Base-by-base conservation (phyloP, 2,888 invertebrate species). In the Xiphydria camelus region DNA sequence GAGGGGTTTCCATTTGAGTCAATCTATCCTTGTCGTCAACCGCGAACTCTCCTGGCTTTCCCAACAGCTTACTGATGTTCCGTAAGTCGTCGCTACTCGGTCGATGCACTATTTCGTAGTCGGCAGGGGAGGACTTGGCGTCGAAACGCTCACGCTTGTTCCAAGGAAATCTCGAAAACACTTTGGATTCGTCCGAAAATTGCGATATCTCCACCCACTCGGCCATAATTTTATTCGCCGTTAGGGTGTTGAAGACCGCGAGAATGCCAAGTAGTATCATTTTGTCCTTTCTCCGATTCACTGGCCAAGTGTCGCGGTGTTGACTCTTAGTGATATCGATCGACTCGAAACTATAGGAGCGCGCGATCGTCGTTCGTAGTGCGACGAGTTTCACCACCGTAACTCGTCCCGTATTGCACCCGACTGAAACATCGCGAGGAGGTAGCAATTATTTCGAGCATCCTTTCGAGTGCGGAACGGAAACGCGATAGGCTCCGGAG, bases 171-270 rank as follows among this genome's bases (percentile, higher is more conserved):
- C 66, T 58, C n/a, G n/a, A n/a, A 49, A 75, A 75, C 35, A 75
- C 48, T 47, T 64, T 73, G 2, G 45, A 43, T 3, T 61, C 59
- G 25, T 71, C 64, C 3, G 75, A 75, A 45, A 75, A 75, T 45
- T 74, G 62, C 0, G 75, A 74, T 38, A 75, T 55, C n/a, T 75
- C 73, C 7, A 75, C 49, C 75, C 75, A 75, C 38, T 72, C 73
- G 36, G 59, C 53, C n/a, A 41, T 23, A 21, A 19, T 29, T 10
- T 1, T 10, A 29, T 29, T 29, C 10, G 12, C n/a, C n/a, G n/a
- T n/a, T n/a, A n/a, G n/a, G n/a, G n/a, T n/a, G n/a, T n/a, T n/a
- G n/a, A n/a, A n/a, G n/a, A n/a, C n/a, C n/a, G n/a, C n/a, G n/a
- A n/a, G n/a, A n/a, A n/a, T n/a, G n/a, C n/a, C n/a, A n/a, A n/a